Evolutionary conservation across 2,113 vertebrate species (phyloP), one percentile per base, ranked within the genome.

Genomic region (Oryzias melastigma): DNA sequence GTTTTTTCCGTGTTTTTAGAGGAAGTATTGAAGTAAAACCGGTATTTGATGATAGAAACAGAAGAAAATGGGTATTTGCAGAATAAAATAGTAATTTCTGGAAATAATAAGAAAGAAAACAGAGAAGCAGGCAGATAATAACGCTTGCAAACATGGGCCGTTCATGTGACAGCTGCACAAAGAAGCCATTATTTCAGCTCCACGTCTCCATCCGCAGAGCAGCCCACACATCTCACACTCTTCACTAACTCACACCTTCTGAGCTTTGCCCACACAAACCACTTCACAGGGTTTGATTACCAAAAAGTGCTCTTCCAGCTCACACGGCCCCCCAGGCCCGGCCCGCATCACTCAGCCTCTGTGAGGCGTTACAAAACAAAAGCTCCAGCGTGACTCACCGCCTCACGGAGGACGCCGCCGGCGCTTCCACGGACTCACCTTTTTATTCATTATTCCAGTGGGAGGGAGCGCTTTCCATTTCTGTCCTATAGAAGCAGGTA

Each of bases 361-460:
- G 22, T 68, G 63, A 77, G 63, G 61, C 64, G 81, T 83, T 81
- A 81, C 75, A 72, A 85, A 86, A 87, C 84, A 73, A 86, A 85
- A 83, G 77, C 70, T 77, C 73, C 48, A 65, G 49, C 64, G 71
- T 80, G 81, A 75, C 77, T 82, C 78, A 81, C 59, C 7, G 52
- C 65, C 54, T 58, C 47, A 22, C 17, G 65, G 59, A 69, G 68
- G 81, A 69, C 59, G 65, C 64, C 73, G 70, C 66, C 68, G 55
- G 46, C 60, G 57, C 58, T 53, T 16, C 15, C 59, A 29, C 60
- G 50, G 58, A 64, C 52, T 40, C 7, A 47, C 54, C 43, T 64
- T 20, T 74, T 70, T 25, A 81, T 10, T 51, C 59, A 75, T 64
- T 68, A 45, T 65, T 64, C n/a, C 35, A 45, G 68, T n/a, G 44